Conservation (phyloP, 30 jellyfish, hydroid and myxozoan genomes). For the Rhopilema esculentum region DNA sequence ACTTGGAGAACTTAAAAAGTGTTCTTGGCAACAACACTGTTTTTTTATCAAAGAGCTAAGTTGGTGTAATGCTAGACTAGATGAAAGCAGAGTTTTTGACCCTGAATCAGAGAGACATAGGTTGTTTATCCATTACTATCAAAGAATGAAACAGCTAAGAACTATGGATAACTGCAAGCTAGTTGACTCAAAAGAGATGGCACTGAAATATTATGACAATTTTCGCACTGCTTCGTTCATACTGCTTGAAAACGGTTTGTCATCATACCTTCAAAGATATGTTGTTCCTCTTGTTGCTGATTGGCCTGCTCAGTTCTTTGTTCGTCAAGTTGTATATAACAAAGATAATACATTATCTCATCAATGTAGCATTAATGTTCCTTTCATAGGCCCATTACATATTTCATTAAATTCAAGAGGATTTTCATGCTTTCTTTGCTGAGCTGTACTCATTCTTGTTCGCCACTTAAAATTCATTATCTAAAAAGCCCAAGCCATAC, state of each 20-base stretch:
- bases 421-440: not conserved
- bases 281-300: no score
- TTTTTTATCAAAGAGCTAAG: not conserved
- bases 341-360: no score
- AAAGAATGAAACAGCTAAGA: no score
- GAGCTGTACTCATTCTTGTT: constrained; percentile 1
- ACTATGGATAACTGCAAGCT: no score
- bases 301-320: no score
- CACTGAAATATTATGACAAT: constrained; percentile 12
- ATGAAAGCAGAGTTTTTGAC: constrained; percentile 4
- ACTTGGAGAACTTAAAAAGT: not conserved
- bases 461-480: no score
- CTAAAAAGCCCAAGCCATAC: constrained; percentile 29
- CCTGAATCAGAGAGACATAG: not conserved
- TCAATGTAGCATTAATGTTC: no score
- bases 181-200: no score
- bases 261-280: no score
- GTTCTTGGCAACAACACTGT: not conserved
- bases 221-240: not conserved
- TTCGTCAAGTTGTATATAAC: no score
- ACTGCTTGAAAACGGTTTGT: not conserved
- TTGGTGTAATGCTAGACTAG: constrained; percentile 4
- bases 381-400: constrained; percentile 35
- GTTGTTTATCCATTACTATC: no score
- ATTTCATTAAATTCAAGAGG: constrained; percentile 20